Conservation (phyloP, 2,888 invertebrate genomes). For the Ptychoptera albimana region DNA sequence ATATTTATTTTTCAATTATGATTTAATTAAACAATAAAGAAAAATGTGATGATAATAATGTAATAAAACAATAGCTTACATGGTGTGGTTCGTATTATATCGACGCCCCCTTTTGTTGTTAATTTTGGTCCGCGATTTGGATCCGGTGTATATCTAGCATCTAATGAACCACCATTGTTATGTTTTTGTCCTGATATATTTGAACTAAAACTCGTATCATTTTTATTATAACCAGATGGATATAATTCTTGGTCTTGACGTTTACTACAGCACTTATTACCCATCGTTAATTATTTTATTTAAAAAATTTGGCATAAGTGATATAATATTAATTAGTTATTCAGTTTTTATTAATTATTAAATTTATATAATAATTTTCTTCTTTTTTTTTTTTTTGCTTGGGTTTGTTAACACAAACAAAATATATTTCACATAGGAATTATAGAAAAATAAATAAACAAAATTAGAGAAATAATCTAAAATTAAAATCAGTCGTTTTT, state of each 20-base stretch:
- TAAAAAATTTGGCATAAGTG: background rate
- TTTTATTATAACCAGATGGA: conserved; percentile 27
- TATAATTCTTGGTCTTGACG: conserved; percentile 51
- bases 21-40: conserved; percentile 9
- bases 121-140: conserved; percentile 57
- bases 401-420: no score
- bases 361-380: conserved; percentile 2
- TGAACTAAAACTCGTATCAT: conserved; percentile 28
- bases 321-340: conserved; percentile 1
- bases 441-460: no score
- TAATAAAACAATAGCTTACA: conserved; percentile 31
- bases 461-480: no score
- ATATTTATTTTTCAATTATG: conserved; percentile 10
- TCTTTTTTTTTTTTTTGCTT: no score
- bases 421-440: background rate
- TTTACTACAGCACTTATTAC: conserved; percentile 78
- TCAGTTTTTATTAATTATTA: background rate
- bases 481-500: no score
- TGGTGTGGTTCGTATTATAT: conserved; percentile 57
- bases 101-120: conserved; percentile 46
- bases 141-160: conserved; percentile 62
- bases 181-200: conserved; percentile 29
- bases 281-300: conserved; percentile 38
- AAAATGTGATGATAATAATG: background rate
- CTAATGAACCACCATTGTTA: conserved; percentile 31